These are phyloP conservation scores for Drosophila prolongata DNA, from an alignment of 2,888 invertebrate species.

Conservation along the genomic window DNA sequence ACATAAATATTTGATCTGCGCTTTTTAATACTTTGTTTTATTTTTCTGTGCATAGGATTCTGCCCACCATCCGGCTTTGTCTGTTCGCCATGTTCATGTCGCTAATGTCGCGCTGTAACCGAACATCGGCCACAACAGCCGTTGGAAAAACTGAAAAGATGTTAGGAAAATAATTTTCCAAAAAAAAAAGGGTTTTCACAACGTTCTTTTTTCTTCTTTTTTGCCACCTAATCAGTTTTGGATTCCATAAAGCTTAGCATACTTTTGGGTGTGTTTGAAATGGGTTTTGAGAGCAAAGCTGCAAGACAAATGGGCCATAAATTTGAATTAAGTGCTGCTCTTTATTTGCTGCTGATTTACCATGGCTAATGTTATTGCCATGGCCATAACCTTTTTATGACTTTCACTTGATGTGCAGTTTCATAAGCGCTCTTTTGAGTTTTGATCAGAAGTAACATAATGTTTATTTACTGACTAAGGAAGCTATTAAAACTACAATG, in stretches of 20 bases:
- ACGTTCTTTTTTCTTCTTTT: constrained; percentile 1
- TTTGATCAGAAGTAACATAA: constrained; percentile 8
- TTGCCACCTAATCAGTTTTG: constrained; percentile 34
- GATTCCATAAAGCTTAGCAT: constrained; percentile 22
- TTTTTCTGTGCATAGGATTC: neutral
- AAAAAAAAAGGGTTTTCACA: neutral
- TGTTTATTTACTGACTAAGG: constrained; percentile 8
- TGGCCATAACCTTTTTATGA: constrained; percentile 32
- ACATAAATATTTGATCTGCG: no score
- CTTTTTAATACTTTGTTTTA: no score
- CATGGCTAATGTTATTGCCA: constrained; percentile 36
- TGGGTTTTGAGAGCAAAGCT: constrained; percentile 6
- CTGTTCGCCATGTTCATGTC: constrained; percentile 37
- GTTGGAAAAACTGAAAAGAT: neutral
- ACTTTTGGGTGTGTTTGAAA: constrained; percentile 17
- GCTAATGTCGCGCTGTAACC: constrained; percentile 30
- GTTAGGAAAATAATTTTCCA: neutral
- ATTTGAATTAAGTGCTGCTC: constrained; percentile 61
- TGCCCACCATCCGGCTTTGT: constrained; percentile 1
- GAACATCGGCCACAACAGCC: constrained; percentile 9
- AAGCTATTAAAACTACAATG: constrained; percentile 12
- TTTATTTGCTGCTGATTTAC: constrained; percentile 48
- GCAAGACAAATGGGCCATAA: constrained; percentile 54
- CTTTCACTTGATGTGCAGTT: constrained; percentile 28
- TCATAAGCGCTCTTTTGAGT: constrained; percentile 15